phyloP scores from a whole-genome alignment of 2,113 vertebrate species.

The Casuarius casuarius region DNA sequence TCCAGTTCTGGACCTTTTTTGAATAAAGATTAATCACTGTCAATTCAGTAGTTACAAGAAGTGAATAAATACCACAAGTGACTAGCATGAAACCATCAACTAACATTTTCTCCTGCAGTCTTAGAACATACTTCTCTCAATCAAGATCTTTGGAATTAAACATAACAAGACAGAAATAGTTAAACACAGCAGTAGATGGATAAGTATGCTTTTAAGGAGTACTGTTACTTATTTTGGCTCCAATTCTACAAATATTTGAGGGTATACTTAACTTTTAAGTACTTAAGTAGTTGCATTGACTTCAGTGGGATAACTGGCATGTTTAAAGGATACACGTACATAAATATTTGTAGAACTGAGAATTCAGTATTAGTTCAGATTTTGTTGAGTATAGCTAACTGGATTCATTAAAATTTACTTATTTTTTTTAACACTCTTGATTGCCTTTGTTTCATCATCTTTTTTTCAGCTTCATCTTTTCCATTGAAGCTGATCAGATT shows the following conservation, averaged over 20 bases:
- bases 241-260: slow-evolving; percentile 37
- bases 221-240: slow-evolving; percentile 19
- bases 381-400: neutral
- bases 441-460: neutral
- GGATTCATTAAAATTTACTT: neutral
- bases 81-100: neutral
- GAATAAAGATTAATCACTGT: neutral
- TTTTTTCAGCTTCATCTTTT: neutral
- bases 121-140: neutral
- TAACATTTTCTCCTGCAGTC: neutral
- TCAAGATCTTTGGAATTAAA: neutral
- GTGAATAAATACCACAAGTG: neutral
- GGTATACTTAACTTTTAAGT: slow-evolving; percentile 16
- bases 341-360: slow-evolving; percentile 19
- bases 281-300: neutral
- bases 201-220: slow-evolving; percentile 12
- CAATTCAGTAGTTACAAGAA: neutral
- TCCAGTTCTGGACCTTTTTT: neutral
- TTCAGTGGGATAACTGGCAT: slow-evolving; percentile 14
- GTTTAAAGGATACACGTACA: neutral
- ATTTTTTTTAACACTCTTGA: neutral
- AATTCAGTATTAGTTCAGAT: neutral
- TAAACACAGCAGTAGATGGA: neutral
- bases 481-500: neutral
- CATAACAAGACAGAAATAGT: neutral